phyloP scores from a whole-genome alignment of 2,797 vertebrate genomes.

The Sylvia borin region DNA sequence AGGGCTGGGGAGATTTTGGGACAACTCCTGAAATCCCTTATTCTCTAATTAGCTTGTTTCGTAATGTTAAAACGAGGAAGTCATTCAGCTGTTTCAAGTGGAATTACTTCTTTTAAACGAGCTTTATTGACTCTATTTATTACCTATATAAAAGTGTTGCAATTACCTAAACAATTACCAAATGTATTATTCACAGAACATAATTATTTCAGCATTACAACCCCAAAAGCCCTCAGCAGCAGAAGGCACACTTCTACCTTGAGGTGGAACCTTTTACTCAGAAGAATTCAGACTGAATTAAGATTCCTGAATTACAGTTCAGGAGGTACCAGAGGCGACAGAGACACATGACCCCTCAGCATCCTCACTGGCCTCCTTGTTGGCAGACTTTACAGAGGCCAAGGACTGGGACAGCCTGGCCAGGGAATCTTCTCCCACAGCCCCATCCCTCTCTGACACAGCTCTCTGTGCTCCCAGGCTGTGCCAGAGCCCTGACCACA shows the following conservation, averaged over 20 bases:
- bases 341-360: rapidly evolving
- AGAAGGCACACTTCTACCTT: background rate
- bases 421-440: background rate
- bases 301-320: background rate
- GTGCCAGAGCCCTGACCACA: background rate
- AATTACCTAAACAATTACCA: background rate
- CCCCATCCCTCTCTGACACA: background rate
- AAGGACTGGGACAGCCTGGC: background rate
- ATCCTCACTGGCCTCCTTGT: background rate
- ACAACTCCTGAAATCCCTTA: background rate
- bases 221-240: background rate
- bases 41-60: background rate
- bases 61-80: background rate
- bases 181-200: background rate
- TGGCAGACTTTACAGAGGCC: background rate
- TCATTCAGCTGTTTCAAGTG: background rate
- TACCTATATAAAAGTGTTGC: background rate
- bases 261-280: background rate
- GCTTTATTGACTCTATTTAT: background rate
- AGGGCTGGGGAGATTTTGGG: background rate
- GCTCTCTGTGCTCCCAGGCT: background rate
- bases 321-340: background rate
- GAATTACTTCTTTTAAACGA: background rate
- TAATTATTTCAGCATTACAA: background rate
- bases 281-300: background rate